Base-by-base conservation (phyloP, 2,888 invertebrate species). In the Drosophila atroscutellata region DNA sequence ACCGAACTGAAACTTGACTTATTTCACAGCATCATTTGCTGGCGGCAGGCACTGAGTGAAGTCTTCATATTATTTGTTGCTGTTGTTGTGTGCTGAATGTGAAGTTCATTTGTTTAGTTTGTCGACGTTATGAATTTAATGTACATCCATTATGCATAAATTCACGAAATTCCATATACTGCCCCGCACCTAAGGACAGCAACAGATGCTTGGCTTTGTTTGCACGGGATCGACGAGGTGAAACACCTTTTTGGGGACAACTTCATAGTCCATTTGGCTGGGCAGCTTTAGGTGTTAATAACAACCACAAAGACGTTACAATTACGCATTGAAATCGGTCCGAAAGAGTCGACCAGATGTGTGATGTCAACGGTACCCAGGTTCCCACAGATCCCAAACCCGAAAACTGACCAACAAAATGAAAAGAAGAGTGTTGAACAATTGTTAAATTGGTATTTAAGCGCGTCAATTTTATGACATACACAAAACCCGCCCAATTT, bases 231-330 rank as follows among this genome's bases (percentile, higher is more conserved):
- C 57, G 68, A 42, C 59, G 74, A 70, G 81, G 83, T 81, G 77
- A 86, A 84, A 81, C 72, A 80, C 78, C 77, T 80, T 75, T 52
- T n/a, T 45, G 26, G 50, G 34, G 39, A 50, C 65, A 73, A 80
- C 81, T 91, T 91, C 89, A 89, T 91, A 84, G 86, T 90, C 90
- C 89, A 91, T 90, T 91, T 91, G 88, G 85, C 81, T 74, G 79
- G 67, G 65, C 70, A 60, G 81, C 67, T 78, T 74, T 47, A 86
- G 79, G 91, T 91, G 90, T 88, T 91, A 91, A 91, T 88, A 83
- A 85, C 76, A 82, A 75, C 73, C 86, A 78, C 88, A 91, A 91
- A 91, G 86, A 82, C 82, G 91, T 89, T 91, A 91, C 91, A 91
- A 91, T 91, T 91, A 91, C 83, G 81, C 87, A 85, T 86, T 85